phyloP scores from a whole-genome alignment of 2,797 vertebrate species.

The Columba guinea region DNA sequence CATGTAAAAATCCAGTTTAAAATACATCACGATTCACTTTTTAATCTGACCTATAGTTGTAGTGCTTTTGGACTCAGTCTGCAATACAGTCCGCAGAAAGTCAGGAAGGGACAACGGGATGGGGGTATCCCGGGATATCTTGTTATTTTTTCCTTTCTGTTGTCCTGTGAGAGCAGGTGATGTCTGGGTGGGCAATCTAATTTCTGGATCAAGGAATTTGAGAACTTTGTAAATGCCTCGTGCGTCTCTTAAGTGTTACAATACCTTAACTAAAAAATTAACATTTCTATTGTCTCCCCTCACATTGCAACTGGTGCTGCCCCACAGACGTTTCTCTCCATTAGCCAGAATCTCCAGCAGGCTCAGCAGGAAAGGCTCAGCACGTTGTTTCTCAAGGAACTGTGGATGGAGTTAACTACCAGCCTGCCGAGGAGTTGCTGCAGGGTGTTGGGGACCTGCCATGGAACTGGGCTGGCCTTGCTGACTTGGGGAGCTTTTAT shows the following conservation, averaged over 20 bases:
- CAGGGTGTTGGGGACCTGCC: neutral
- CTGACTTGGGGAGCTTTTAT: neutral
- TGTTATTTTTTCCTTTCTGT: neutral
- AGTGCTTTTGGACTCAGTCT: neutral
- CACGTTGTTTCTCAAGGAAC: neutral
- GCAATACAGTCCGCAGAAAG: neutral
- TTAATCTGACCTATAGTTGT: neutral
- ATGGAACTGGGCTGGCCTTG: neutral
- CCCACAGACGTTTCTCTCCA: neutral
- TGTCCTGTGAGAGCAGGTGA: neutral
- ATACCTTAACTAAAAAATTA: neutral
- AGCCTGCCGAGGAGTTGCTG: neutral
- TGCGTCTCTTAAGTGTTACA: neutral
- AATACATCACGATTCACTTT: neutral
- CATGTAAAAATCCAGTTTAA: neutral
- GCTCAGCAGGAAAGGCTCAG: neutral
- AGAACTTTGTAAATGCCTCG: neutral
- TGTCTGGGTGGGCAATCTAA: neutral
- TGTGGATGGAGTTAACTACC: neutral
- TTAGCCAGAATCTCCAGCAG: too few relatives aligned
- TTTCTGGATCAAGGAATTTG: neutral
- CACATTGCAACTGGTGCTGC: neutral
- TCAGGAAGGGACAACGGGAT: neutral
- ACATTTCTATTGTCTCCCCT: neutral
- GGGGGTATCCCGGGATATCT: neutral